Percentiles rank a stretch among this genome's conserved stretches.
Evolutionary conservation across 2,888 invertebrate genomes (phyloP).

Genomic region (Lasioglossum figueresi): DNA sequence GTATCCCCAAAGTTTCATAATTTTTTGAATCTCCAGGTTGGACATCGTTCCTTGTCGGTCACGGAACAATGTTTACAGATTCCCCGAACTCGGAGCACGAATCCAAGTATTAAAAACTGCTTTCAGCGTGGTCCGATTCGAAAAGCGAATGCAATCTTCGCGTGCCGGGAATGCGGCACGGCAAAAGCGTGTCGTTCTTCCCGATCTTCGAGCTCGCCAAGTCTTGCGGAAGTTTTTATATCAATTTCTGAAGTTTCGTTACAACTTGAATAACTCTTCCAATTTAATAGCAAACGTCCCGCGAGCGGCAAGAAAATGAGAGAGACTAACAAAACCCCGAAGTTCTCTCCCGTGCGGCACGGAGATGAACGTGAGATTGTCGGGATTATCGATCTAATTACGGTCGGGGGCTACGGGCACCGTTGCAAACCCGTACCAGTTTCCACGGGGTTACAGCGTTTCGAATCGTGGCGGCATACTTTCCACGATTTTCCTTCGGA

Average conservation of each 20-base stretch:
- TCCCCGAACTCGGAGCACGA: neutral
- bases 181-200: neutral
- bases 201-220: neutral
- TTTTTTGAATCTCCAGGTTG: neutral
- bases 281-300: neutral
- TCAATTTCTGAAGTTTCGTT: neutral
- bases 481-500: conserved; percentile 11
- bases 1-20: neutral
- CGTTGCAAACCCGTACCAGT: neutral
- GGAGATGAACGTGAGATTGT: conserved; percentile 9
- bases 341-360: neutral
- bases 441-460: neutral
- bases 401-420: neutral
- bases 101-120: neutral
- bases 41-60: neutral
- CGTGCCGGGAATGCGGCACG: neutral
- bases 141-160: neutral
- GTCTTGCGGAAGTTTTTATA: neutral
- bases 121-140: neutral
- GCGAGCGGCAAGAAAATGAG: neutral
- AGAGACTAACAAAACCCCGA: neutral
- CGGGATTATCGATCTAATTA: neutral
- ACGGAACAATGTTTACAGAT: neutral
- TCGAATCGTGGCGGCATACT: conserved; percentile 5
- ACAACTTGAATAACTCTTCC: conserved; percentile 1